phyloP scores from a whole-genome alignment of 2,113 vertebrate genomes.

The Serinus canaria region DNA sequence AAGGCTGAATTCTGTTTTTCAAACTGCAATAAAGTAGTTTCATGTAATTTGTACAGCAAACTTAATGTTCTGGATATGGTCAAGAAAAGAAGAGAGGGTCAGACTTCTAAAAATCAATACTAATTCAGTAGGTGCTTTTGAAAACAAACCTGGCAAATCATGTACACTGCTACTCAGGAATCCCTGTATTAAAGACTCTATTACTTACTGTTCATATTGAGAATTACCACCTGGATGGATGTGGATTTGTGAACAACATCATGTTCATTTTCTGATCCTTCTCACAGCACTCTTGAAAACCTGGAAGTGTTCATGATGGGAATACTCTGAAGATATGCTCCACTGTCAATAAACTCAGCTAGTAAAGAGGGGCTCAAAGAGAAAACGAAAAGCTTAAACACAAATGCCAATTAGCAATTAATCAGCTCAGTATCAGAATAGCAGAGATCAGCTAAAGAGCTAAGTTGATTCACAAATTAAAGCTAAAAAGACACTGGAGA shows the following conservation, averaged over 20 bases:
- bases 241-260: background rate
- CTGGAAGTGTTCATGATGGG: background rate
- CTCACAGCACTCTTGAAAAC: background rate
- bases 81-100: background rate
- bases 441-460: background rate
- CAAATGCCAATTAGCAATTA: background rate
- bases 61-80: background rate
- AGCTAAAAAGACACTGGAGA: background rate
- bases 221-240: background rate
- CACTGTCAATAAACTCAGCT: background rate
- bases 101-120: background rate
- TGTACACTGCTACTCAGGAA: background rate
- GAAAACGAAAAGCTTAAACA: background rate
- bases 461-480: background rate
- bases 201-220: background rate
- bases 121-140: background rate
- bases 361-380: background rate
- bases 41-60: background rate
- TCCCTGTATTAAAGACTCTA: background rate
- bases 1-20: background rate
- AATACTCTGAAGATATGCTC: background rate
- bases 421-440: background rate
- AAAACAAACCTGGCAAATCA: background rate
- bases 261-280: background rate
- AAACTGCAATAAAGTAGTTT: background rate